Evolutionary conservation across 2,113 vertebrate genomes (phyloP), one percentile per base, ranked within the genome.

Genomic region (Bubo blakistoni): DNA sequence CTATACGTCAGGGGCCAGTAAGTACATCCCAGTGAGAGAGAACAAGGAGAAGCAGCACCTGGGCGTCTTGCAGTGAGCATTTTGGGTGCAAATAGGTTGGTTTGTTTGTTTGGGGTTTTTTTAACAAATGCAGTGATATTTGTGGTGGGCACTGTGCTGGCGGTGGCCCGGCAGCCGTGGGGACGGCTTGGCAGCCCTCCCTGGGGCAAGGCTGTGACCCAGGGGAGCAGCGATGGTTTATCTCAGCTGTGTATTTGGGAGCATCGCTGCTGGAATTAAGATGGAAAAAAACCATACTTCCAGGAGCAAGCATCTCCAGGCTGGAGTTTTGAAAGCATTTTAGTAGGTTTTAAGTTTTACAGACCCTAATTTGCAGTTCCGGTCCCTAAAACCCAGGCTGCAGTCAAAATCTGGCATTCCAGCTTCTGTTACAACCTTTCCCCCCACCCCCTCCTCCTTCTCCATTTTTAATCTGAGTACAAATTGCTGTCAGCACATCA

Each of bases 401-500:
- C 88, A 72, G 92, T 94, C 17, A 69, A 90, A 93, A 96, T 98
- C 97, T 97, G 95, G 91, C 90, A 96, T 97, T 97, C 94, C 96
- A 97, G 95, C 94, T 98, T 97, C 95, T 93, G 85, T 97, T 97
- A 93, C 95, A 97, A 97, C 98, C 96, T 87, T 80, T 57, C 54
- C 74, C 69, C 40, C 62, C 54, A 7, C 72, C 57, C 57, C 90
- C 94, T 73, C 95, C 95, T 89, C 92, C 85, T 86, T 55, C 95
- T 93, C 96, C 61, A 8, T 97, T 98, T 96, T 98, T 98, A 98
- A 98, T 98, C 97, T 87, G 94, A 98, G 98, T 98, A 98, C 98
- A 98, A 98, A 98, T 98, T 98, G 98, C 98, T 98, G 98, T 98
- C 98, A 98, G 98, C 98, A 98, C 98, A 98, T 97, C 81, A 96